A percentile compares a stretch with the other conserved stretches of the same genome.
Evolutionary conservation across 2,797 vertebrate species (phyloP).

Genomic region (Kryptolebias ocellatus): DNA sequence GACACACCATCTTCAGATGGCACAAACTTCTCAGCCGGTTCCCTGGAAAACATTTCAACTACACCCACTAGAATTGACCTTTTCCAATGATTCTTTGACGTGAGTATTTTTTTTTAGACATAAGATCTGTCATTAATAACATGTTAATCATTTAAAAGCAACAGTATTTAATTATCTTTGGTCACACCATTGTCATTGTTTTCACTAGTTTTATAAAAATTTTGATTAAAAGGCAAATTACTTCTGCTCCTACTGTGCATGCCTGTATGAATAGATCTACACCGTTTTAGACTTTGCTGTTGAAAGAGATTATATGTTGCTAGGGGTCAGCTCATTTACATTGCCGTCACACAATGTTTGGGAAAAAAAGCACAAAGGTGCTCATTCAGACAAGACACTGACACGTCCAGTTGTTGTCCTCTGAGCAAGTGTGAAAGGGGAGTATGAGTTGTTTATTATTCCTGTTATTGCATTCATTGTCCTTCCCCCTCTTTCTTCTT

Average conservation of each 20-base stretch:
- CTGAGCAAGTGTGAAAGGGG: conserved; percentile 4
- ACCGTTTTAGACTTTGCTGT: neutral
- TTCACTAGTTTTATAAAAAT: too few species aligned
- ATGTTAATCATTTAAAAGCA: too few species aligned
- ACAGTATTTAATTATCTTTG: too few species aligned
- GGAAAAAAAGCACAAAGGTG: neutral
- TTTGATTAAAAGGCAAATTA: too few species aligned
- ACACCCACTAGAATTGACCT: too few species aligned
- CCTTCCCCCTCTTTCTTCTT: conserved; percentile 6
- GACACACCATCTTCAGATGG: neutral
- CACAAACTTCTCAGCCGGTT: neutral
- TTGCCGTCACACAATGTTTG: neutral
- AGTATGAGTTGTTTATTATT: conserved; percentile 21
- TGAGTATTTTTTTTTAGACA: neutral
- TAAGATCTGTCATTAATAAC: too few species aligned
- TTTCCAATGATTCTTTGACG: too few species aligned
- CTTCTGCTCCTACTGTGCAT: too few species aligned
- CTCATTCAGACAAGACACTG: conserved; percentile 1
- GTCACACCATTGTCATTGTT: too few species aligned
- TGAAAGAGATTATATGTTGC: neutral
- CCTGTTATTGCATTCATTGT: conserved; percentile 24
- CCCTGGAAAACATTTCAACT: neutral
- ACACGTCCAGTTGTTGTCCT: conserved; percentile 2
- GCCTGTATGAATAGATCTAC: neutral
- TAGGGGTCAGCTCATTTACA: neutral